Percentiles rank a stretch among this genome's conserved stretches.
These are phyloP conservation scores for Triplophysa rosa DNA, from an alignment of 2,113 vertebrate species.

Conservation along the genomic window DNA sequence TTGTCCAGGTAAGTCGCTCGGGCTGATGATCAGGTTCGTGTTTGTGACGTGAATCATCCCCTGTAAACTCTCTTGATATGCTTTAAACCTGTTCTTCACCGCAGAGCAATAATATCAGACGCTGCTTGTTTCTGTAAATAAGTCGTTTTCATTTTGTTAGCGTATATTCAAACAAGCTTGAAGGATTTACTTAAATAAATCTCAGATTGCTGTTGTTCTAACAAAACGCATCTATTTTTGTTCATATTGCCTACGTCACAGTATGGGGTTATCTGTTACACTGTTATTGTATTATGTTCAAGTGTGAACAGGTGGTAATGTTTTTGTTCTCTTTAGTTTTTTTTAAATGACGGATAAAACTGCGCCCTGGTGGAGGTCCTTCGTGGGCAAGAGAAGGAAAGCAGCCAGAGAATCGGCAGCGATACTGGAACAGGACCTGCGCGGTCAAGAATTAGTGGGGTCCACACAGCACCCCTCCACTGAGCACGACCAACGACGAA, in stretches of 20 bases:
- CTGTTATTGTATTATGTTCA: not conserved
- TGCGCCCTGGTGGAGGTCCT: conserved; percentile 72
- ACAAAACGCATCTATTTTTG: conserved; percentile 11
- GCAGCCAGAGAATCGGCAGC: conserved; percentile 37
- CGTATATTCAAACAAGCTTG: too few relatives aligned
- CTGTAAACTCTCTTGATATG: conserved; percentile 10
- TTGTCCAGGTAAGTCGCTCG: conserved; percentile 47
- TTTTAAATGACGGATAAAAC: conserved; percentile 71
- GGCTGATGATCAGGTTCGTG: conserved; percentile 24
- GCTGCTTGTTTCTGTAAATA: not conserved
- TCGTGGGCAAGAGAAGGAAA: conserved; percentile 66
- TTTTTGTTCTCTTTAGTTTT: conserved; percentile 37
- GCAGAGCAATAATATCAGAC: not conserved
- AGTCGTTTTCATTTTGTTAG: not conserved
- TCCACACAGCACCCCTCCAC: not conserved
- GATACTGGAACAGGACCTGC: conserved; percentile 40
- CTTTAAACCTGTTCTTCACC: conserved; percentile 35
- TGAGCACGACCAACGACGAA: conserved; percentile 22
- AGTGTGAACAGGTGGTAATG: not conserved
- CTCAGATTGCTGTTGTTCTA: conserved; percentile 19
- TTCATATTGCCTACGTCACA: not conserved
- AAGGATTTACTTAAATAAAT: too few relatives aligned
- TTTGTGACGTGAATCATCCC: conserved; percentile 34
- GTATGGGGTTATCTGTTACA: not conserved
- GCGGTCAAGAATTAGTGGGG: not conserved